Base-by-base conservation (phyloP, 92 coral and sea anemone species). In the Chrysogorgia sp. region DNA sequence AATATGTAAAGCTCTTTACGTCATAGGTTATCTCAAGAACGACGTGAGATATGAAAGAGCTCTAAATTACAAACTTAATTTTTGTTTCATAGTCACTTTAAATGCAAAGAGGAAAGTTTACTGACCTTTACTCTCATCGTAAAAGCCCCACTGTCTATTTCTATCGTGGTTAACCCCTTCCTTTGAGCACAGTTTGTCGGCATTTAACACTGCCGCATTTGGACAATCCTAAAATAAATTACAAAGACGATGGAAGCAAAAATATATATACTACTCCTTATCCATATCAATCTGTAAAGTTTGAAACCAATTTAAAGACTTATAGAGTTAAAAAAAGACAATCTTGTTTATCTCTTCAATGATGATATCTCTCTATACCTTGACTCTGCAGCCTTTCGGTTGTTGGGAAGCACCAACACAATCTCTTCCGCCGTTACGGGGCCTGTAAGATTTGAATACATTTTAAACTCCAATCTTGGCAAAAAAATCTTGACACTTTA, bases 91-190 rank as follows among this genome's bases (percentile, higher is more conserved):
- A 5, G 43, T 56, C 24, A 28, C 10, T 56, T 22, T 56, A 37
- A 37, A 12, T 37, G 43, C n/a, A n/a, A n/a, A n/a, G n/a, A n/a
- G n/a, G n/a, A n/a, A n/a, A n/a, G n/a, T 22, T 59, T 26, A 28
- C 76, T 29, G 34, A 69, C 76, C 76, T 69, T 34, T 69, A 12
- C 59, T 1, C 9, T 49, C 59, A 34, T 69, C 76, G 50, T 69
- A 69, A 28, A 47, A 45, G 50, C 32, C 55, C 76, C 76, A 69
- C 55, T 25, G 24, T 21, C 60, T 40, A 7, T 32, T 23, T 1
- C 2, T 22, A 30, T 26, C 61, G 15, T 1, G 14, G 17, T 49
- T 47, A 3, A n/a, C 22, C 20, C 60, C 76, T 12, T 1, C 24
- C 48, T 15, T 1, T 12, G 12, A 6, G 25, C 76, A 69, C 24